phyloP scores from a whole-genome alignment of 1,140 invertebrate species.

The Drosophila quadrilineata region DNA sequence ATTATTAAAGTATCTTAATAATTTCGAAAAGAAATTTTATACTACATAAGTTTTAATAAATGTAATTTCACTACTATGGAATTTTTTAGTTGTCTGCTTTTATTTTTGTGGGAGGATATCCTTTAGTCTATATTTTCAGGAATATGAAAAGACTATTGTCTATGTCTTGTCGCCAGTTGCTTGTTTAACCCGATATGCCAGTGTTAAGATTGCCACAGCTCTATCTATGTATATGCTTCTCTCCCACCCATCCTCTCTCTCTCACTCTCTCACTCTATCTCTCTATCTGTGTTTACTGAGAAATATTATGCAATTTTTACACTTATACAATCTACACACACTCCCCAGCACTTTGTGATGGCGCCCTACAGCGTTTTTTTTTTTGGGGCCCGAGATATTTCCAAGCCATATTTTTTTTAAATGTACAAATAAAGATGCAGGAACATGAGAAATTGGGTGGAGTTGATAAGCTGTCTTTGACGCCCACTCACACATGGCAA shows the following conservation, averaged over 20 bases:
- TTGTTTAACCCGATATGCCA: slow-evolving; percentile 57
- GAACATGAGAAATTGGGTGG: background rate
- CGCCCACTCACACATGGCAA: slow-evolving; percentile 24
- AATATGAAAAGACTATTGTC: too few species aligned
- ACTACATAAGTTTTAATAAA: too few species aligned
- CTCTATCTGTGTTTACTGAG: slow-evolving; percentile 32
- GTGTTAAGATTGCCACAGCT: slow-evolving; percentile 41
- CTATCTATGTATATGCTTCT: slow-evolving; percentile 22
- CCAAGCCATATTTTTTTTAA: slow-evolving; percentile 41
- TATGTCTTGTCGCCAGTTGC: background rate
- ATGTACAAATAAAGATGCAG: background rate
- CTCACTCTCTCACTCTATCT: too few species aligned
- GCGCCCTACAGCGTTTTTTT: slow-evolving; percentile 54
- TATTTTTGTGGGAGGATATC: too few species aligned
- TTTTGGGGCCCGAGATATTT: slow-evolving; percentile 26
- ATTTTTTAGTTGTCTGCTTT: too few species aligned
- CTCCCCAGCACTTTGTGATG: slow-evolving; percentile 38
- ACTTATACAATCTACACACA: slow-evolving; percentile 56
- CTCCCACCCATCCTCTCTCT: too few species aligned
- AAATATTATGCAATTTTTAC: slow-evolving; percentile 78
- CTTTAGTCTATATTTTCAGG: too few species aligned
- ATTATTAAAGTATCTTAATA: too few species aligned
- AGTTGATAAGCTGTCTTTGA: slow-evolving; percentile 54
- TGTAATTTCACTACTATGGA: too few species aligned
- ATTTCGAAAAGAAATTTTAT: too few species aligned